These are phyloP conservation scores for Arizona elegans DNA, from an alignment of 2,113 vertebrate genomes.

Conservation along the genomic window DNA sequence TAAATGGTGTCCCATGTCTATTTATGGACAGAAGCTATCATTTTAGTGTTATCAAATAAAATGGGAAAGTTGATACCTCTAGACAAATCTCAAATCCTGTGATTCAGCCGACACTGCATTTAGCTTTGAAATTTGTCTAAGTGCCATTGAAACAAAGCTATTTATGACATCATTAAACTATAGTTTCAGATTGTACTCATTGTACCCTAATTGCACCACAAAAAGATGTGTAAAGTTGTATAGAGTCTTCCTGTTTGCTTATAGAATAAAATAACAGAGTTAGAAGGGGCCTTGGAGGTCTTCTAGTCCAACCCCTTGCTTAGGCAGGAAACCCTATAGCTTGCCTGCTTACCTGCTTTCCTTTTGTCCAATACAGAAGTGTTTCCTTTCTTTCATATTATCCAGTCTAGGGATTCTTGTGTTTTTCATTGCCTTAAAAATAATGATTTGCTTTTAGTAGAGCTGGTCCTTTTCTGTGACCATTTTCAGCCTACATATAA, in stretches of 20 bases:
- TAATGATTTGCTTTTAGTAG: background rate
- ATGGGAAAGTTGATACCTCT: too few relatives aligned
- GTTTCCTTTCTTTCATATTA: constrained; percentile 1
- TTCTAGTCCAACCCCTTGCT: too few relatives aligned
- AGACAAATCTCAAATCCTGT: too few relatives aligned
- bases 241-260: background rate
- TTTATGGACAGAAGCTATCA: background rate
- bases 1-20: background rate
- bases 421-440: constrained; percentile 5
- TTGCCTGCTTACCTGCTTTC: background rate
- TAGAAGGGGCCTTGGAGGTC: too few relatives aligned
- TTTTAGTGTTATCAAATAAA: background rate
- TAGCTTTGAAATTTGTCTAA: background rate
- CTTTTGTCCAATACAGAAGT: background rate
- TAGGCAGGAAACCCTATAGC: too few relatives aligned
- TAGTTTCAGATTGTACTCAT: background rate
- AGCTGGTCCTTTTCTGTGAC: background rate
- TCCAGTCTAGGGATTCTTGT: constrained; percentile 21
- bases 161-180: background rate
- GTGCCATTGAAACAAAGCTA: background rate
- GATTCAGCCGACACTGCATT: too few relatives aligned
- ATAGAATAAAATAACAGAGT: too few relatives aligned
- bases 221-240: constrained; percentile 17
- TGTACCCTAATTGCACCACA: background rate
- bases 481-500: constrained; percentile 3